Base-by-base conservation (phyloP, 2,797 vertebrate genomes). In the Cichlasoma orientale region DNA sequence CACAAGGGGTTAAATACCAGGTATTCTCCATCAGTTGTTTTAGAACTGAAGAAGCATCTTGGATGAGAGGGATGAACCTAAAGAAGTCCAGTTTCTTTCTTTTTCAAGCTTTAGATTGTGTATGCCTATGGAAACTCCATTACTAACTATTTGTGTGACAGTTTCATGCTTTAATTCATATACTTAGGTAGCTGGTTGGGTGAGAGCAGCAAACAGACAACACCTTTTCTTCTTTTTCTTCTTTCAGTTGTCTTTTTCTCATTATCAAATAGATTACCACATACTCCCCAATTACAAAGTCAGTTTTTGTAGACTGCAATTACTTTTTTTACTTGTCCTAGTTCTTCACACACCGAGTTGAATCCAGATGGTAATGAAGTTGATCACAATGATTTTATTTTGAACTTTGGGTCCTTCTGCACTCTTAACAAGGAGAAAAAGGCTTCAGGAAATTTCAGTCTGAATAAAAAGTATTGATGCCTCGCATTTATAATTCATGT, bases 401-500 rank as follows among this genome's bases (percentile, higher is more conserved):
- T 88, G 82, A 92, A 88, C 87, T 85, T 78, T 25, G 61, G 61
- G 31, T 81, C 82, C 77, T 71, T 85, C 78, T 83, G 86, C 76
- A 87, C 92, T 89, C 80, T 84, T 83, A 89, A 91, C 86, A 85
- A 78, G 88, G 76, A 90, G 82, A 85, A 71, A 78, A 80, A 82
- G 47, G 83, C 91, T 88, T 86, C 36, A 54, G 92, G 93, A 93
- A 90, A 88, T 90, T 92, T 83, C 74, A 86, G 87, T 92, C 90
- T 92, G 85, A 92, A 94, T 93, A 92, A 88, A 77, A 90, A 83
- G 84, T 91, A 91, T 90, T 69, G 82, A 91, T 78, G 86, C 78
- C 81, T 86, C 74, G 79, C 82, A 92, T 95, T 82, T 90, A 92
- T 93, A 93, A 94, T 93, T 93, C 86, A 88, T 93, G 88, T 82